Evolutionary conservation across 2,797 vertebrate species (phyloP), one percentile per base, ranked within the genome.

Genomic region (Ctenochaetus hawaiiensis): DNA sequence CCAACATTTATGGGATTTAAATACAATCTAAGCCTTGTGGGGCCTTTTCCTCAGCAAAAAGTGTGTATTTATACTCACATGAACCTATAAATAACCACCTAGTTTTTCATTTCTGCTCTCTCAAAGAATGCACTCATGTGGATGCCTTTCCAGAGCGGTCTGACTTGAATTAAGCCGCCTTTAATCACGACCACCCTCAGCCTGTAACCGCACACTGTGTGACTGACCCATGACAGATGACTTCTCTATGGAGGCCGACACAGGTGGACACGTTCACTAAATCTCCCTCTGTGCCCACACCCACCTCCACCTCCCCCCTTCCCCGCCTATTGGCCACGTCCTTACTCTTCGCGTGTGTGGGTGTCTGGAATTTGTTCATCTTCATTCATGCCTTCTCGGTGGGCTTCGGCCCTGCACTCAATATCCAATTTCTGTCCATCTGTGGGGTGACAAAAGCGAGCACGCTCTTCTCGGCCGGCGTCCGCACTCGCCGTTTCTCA

Each of bases 201-300:
- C 75, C 54, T 0, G 3, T 16, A 74, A 13, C 60, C 22, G 39
- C 9, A 20, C 53, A 5, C 71, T 4, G 20, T 48, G 44, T 49
- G 67, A 71, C 77, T 72, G 80, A 72, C 47, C 67, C 16, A 1
- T 93, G 91, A 93, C 89, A 30, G 90, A 94, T 91, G 81, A 90
- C 85, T 87, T 44, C 77, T 85, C 75, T 20, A 59, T 44, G 71
- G 71, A 69, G 30, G 71, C 69, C 56, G 88, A 89, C 87, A 73
- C 75, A 71, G 79, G 61, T 77, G 70, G 76, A 79, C 86, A 75
- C 54, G 10, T 82, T 23, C 79, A 74, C 73, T 89, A 85, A 90
- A 88, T 89, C 81, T 78, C 65, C 51, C 49, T 44, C 64, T 43
- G 51, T 76, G 78, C 63, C 57, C 22, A 49, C 30, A 51, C 16